A percentile compares a stretch with the other conserved stretches of the same genome.
phyloP scores from a whole-genome alignment of 1,140 invertebrate genomes.

The Bathynomus jamesi region DNA sequence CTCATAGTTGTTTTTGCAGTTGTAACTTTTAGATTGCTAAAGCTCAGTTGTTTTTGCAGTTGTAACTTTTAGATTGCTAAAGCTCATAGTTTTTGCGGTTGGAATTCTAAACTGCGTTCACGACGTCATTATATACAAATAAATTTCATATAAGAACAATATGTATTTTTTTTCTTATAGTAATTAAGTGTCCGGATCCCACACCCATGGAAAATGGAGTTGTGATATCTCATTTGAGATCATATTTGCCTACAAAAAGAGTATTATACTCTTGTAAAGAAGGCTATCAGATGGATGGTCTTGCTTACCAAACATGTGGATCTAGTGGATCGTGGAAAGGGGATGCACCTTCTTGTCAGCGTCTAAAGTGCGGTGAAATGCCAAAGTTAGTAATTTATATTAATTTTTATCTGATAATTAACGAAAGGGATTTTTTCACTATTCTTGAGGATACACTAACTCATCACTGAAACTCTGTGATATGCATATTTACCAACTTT shows the following conservation, averaged over 20 bases:
- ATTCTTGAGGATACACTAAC: too few relatives aligned
- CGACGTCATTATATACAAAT: too few relatives aligned
- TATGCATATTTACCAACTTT: too few relatives aligned
- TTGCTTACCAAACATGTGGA: slow-evolving; percentile 40
- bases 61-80: too few relatives aligned
- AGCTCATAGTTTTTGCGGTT: too few relatives aligned
- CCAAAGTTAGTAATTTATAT: slow-evolving; percentile 18
- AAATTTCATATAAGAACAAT: too few relatives aligned
- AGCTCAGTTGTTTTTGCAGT: background rate
- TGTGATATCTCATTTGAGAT: slow-evolving; percentile 2
- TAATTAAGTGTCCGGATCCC: slow-evolving; percentile 36
- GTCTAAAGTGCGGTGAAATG: slow-evolving; percentile 21
- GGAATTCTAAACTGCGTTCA: too few relatives aligned
- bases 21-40: background rate
- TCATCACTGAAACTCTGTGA: too few relatives aligned
- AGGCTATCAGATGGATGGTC: slow-evolving; percentile 44
- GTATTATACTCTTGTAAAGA: slow-evolving; percentile 42
- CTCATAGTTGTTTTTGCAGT: too few relatives aligned
- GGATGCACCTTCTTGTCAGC: slow-evolving; percentile 32
- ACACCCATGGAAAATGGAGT: slow-evolving; percentile 18
- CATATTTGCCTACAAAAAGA: slow-evolving; percentile 22
- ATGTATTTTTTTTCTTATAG: slow-evolving; percentile 11
- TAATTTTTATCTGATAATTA: too few relatives aligned
- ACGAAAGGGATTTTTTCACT: too few relatives aligned
- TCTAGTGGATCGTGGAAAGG: slow-evolving; percentile 40